Conservation (phyloP, 2,888 invertebrate species). For the Tromatobia lineatoria region DNA sequence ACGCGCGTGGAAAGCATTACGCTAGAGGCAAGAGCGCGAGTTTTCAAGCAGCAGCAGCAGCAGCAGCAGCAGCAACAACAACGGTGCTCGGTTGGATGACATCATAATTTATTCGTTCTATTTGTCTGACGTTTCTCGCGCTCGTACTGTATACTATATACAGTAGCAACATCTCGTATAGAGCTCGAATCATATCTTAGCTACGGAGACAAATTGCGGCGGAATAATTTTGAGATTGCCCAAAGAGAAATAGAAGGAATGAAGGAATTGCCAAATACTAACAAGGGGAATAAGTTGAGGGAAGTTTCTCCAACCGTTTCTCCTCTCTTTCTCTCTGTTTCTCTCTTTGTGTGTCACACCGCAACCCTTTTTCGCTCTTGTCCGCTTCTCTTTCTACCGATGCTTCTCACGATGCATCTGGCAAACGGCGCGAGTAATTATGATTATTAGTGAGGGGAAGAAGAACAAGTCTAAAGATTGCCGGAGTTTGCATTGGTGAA, state of each 20-base stretch:
- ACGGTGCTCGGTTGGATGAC: conserved; percentile 46
- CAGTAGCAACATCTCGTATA: conserved; percentile 5
- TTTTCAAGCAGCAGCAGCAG: conserved; percentile 35
- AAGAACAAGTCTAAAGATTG: conserved; percentile 20
- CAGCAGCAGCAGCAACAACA: conserved; percentile 46
- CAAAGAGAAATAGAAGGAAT: conserved; percentile 55
- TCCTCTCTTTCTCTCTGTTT: background rate
- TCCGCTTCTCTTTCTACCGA: background rate
- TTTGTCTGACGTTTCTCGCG: conserved; percentile 58
- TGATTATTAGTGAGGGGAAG: conserved; percentile 38
- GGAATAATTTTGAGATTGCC: conserved; percentile 67
- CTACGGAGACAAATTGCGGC: conserved; percentile 59
- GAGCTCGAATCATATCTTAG: conserved; percentile 53
- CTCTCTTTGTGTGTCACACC: background rate
- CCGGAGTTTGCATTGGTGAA: background rate
- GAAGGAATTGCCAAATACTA: conserved; percentile 58
- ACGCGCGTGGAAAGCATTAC: conserved; percentile 42
- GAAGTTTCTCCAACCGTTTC: conserved; percentile 27
- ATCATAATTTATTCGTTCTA: conserved; percentile 66
- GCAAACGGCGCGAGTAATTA: conserved; percentile 58
- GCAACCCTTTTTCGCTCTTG: conserved; percentile 5
- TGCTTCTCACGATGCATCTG: conserved; percentile 9
- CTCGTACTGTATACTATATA: conserved; percentile 20
- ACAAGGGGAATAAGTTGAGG: conserved; percentile 23
- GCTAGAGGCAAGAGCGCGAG: conserved; percentile 31